Evolutionary conservation across 2,113 vertebrate species (phyloP), one percentile per base, ranked within the genome.

Genomic region (Pygoscelis antarcticus): DNA sequence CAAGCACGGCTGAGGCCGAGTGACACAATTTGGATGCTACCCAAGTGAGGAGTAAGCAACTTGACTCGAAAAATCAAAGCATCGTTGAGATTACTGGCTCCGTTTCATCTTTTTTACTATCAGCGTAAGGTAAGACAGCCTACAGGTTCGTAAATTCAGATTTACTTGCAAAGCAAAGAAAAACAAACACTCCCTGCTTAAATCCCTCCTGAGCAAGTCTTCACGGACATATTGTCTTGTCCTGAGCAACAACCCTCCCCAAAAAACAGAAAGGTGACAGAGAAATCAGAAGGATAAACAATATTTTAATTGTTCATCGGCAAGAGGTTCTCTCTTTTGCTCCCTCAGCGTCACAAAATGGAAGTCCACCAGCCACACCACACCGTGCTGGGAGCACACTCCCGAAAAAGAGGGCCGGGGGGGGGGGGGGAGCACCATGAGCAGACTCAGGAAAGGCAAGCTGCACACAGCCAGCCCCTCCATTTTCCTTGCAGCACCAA

Each of bases 381-480:
- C 22, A 10, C 21, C 0, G 0, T 6, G 18, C 34, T 8, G 23
- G 30, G 21, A 47, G 49, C 36, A 21, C 0, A 1, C 51, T 68
- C 81, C 66, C 10, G 2, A 54, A 64, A 51, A 36, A 38, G n/a
- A 20, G 40, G 46, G 36, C 23, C 0, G 14, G 42, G n/a, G 38
- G 29, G 58, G 38, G 38, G 8, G 66, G 18, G 72, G 38, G 29
- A 58, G 40, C 2, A 4, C 3, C 0, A 2, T 1, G 1, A 79
- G 38, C 47, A 34, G 36, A 66, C n/a, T 13, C 0, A 1, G 26
- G 47, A 30, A 54, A 46, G 44, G 47, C 40, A 30, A 13, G 14
- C 66, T 11, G 72, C 52, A 18, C 1, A 4, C 46, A 40, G 46
- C 26, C 57, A 32, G 61, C 14, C 60, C 51, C 68, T 40, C 47